A percentile compares a stretch with the other conserved stretches of the same genome.
These are phyloP conservation scores for Andrena praecox DNA, from an alignment of 2,888 invertebrate genomes.

Conservation along the genomic window DNA sequence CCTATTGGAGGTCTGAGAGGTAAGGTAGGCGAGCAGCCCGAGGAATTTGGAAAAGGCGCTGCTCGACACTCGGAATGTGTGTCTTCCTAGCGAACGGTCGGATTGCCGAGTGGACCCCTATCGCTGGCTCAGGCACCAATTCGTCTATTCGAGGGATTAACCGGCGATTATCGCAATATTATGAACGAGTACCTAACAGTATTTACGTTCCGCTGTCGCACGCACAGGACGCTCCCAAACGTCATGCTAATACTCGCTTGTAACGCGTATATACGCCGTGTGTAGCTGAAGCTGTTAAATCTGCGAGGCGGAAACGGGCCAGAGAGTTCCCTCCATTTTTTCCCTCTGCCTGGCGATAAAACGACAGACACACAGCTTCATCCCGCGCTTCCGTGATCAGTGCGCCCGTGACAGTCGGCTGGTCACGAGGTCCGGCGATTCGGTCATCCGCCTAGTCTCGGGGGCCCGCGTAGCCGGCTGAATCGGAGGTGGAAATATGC, in stretches of 20 bases:
- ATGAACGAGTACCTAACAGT: too few species aligned
- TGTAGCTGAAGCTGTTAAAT: background rate
- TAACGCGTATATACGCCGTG: background rate
- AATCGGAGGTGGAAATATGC: conserved; percentile 86
- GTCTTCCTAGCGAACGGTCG: too few species aligned
- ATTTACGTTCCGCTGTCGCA: too few species aligned
- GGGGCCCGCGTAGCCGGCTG: background rate
- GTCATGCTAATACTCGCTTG: background rate
- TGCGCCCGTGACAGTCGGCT: conserved; percentile 46
- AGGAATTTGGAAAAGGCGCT: too few species aligned
- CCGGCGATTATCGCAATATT: too few species aligned
- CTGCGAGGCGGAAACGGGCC: background rate
- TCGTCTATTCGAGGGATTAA: too few species aligned
- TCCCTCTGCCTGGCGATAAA: background rate
- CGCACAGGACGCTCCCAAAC: background rate
- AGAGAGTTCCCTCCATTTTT: conserved; percentile 1
- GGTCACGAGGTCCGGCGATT: conserved; percentile 33
- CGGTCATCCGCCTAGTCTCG: conserved; percentile 41
- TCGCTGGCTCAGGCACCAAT: too few species aligned
- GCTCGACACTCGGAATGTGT: too few species aligned
- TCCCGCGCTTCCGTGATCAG: conserved; percentile 52
- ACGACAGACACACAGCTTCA: conserved; percentile 12
- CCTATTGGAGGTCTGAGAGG: too few species aligned
- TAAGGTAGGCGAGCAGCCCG: too few species aligned
- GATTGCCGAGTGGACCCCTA: too few species aligned